Evolutionary conservation across 1,140 invertebrate genomes (phyloP).

Genomic region (Trinorchestia longiramus): DNA sequence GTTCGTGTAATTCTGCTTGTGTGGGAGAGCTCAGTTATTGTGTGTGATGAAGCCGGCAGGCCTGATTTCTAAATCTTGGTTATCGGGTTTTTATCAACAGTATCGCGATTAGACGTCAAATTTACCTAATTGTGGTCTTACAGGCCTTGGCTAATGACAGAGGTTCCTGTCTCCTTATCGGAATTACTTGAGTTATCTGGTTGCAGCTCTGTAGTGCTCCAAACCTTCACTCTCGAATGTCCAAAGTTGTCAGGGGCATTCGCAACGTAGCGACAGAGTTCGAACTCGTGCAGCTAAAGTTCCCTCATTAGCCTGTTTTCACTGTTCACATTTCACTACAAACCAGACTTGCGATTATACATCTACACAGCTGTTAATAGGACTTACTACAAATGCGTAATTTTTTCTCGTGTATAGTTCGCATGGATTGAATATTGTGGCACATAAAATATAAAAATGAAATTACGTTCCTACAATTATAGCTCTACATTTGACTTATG

Average conservation of each 20-base stretch:
- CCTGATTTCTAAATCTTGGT: not conserved
- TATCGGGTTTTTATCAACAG: not conserved
- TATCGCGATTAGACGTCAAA: not conserved
- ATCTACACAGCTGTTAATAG: not conserved
- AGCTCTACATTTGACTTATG: too few relatives aligned
- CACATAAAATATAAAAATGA: too few relatives aligned
- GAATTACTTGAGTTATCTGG: not conserved
- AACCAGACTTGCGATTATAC: not conserved
- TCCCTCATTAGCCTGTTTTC: too few relatives aligned
- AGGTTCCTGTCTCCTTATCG: not conserved
- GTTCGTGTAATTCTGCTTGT: not conserved
- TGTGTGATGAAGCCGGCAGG: not conserved
- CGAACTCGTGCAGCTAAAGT: not conserved
- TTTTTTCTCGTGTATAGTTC: too few relatives aligned
- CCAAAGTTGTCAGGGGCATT: not conserved
- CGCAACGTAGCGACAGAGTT: not conserved
- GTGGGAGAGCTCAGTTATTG: not conserved
- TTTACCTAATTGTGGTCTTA: not conserved
- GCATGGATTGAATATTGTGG: too few relatives aligned
- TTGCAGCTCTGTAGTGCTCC: not conserved
- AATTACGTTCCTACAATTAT: too few relatives aligned
- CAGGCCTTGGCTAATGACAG: not conserved
- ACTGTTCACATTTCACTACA: too few relatives aligned
- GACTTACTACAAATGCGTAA: not conserved
- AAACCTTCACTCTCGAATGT: not conserved